Evolutionary conservation across 2,888 invertebrate species (phyloP).

Genomic region (Palloptera scutellata): DNA sequence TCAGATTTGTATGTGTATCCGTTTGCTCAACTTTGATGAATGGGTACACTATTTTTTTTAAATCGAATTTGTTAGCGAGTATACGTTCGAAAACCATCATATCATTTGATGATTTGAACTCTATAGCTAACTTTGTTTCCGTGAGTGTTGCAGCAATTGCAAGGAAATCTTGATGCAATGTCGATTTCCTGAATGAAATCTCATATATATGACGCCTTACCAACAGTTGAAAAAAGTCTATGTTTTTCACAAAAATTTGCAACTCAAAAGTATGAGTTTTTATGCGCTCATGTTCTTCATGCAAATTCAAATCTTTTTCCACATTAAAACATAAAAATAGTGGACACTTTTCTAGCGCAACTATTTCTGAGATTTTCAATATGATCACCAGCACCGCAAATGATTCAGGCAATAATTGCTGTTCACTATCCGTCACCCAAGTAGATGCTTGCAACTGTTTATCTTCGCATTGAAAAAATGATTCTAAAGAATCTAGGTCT

Average conservation of each 20-base stretch:
- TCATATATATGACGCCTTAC: constrained; percentile 38
- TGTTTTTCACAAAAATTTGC: constrained; percentile 39
- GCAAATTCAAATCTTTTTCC: constrained; percentile 17
- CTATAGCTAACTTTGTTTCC: constrained; percentile 42
- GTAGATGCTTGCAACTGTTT: constrained; percentile 25
- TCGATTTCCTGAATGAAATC: constrained; percentile 43
- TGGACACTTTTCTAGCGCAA: constrained; percentile 33
- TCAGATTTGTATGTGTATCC: neutral
- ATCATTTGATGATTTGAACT: constrained; percentile 29
- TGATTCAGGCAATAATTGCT: constrained; percentile 50
- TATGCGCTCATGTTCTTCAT: neutral
- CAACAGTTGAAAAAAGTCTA: constrained; percentile 41
- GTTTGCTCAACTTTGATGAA: neutral
- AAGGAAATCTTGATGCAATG: constrained; percentile 56
- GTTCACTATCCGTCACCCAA: constrained; percentile 39
- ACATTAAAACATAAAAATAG: constrained; percentile 45
- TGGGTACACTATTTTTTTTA: constrained; percentile 31
- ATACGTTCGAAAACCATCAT: constrained; percentile 45
- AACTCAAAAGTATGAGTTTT: constrained; percentile 26
- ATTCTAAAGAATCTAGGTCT: constrained; percentile 40
- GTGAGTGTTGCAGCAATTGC: constrained; percentile 48
- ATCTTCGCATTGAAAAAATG: constrained; percentile 40
- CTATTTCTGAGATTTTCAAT: constrained; percentile 41
- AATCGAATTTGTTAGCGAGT: constrained; percentile 42
- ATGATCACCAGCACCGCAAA: constrained; percentile 52